Evolutionary conservation across 2,888 invertebrate genomes (phyloP), one percentile per base, ranked within the genome.

Genomic region (Agrotis clavis): DNA sequence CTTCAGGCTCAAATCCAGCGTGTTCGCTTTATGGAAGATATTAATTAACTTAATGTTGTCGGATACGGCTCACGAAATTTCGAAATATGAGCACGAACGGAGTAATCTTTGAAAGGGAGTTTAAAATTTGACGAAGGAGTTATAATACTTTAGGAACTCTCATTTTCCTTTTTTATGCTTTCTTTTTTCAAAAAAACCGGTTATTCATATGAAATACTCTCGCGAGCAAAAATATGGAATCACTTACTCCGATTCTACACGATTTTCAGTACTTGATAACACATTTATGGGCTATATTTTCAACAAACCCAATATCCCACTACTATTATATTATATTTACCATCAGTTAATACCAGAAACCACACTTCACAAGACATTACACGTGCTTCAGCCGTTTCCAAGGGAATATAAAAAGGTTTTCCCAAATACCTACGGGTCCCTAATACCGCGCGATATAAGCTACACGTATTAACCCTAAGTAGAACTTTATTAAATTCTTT

Each of bases 21-120:
- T 73, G 76, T 60, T 73, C 82, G 81, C 79, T 85, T 82, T 86
- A 88, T 86, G 84, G 77, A 66, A 75, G 78, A 77, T 83, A 89
- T 89, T 88, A 84, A 89, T 89, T 89, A 88, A 25, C 21, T 59
- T 66, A 60, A 75, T 77, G 56, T 65, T 53, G 51, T 48, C 16
- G 7, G 51, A 62, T 63, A 74, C 13, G 51, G 60, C 79, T 78
- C 47, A 41, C 41, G 47, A 56, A 59, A 51, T 65, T 64, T 51
- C 21, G 19, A 48, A 79, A 51, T 66, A 66, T 1, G 30, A 18
- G 50, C 13, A 71, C 0, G 41, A 3, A 54, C 9, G n/a, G 19
- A 53, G 21, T 59, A 30, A 45, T 60, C 30, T 70, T 61, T 47
- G 35, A 19, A n/a, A 57, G 19, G 18, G 16, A 77, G 47, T 59